Conservation (phyloP, 2,797 vertebrate species). For the Tadarida brasiliensis region DNA sequence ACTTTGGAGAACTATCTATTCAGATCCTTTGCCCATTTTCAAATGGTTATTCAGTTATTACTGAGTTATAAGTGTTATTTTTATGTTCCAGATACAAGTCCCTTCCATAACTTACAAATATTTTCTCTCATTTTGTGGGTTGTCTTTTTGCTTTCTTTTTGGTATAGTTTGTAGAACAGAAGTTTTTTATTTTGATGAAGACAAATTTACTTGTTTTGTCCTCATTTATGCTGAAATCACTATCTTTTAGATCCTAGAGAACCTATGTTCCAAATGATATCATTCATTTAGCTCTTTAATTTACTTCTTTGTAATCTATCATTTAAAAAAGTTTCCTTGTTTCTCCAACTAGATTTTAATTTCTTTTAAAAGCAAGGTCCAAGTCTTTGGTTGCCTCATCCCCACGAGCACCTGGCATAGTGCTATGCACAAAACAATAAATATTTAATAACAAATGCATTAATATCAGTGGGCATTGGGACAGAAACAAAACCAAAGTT, state of each 20-base stretch:
- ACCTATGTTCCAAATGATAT: neutral
- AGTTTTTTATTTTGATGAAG: conserved; percentile 14
- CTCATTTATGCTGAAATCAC: neutral
- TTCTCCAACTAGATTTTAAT: conserved; percentile 3
- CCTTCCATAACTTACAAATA: neutral
- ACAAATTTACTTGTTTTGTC: neutral
- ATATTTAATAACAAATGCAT: neutral
- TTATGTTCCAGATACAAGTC: neutral
- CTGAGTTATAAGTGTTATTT: neutral
- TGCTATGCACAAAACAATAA: neutral
- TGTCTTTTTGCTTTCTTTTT: neutral
- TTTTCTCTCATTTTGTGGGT: neutral
- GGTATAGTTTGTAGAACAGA: neutral
- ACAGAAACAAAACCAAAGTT: neutral
- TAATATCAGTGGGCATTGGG: neutral
- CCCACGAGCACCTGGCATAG: neutral
- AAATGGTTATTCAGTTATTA: neutral
- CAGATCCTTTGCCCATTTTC: neutral
- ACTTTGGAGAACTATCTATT: neutral
- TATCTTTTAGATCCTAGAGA: neutral
- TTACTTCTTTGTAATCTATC: neutral
- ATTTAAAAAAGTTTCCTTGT: neutral
- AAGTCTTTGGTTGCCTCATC: neutral
- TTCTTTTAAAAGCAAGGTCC: neutral
- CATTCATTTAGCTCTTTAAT: neutral